Conservation (phyloP, 2,113 vertebrate genomes). For the Calidris pygmaea region DNA sequence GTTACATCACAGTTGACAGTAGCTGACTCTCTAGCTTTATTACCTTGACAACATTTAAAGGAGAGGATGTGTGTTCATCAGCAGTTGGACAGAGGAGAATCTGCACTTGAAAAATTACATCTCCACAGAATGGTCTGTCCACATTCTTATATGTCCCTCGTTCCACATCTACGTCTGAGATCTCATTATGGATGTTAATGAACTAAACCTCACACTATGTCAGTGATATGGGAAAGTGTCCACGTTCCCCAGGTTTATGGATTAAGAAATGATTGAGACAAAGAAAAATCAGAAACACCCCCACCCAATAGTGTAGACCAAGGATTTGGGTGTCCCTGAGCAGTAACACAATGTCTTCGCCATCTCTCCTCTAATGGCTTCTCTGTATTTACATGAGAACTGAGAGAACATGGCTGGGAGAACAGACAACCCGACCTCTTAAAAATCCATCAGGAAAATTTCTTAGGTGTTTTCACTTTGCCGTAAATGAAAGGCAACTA, state of each 20-base stretch:
- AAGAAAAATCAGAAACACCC: neutral
- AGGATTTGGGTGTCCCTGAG: neutral
- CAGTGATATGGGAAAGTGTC: neutral
- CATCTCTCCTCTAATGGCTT: neutral
- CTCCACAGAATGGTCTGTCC: neutral
- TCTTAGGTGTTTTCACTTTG: neutral
- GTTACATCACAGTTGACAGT: neutral
- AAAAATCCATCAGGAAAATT: neutral
- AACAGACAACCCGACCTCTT: neutral
- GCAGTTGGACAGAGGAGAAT: neutral
- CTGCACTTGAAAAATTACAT: neutral
- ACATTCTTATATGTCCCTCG: accelerated
- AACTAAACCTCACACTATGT: neutral
- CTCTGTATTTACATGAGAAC: neutral
- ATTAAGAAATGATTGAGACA: neutral
- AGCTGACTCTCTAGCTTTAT: neutral
- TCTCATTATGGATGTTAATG: neutral
- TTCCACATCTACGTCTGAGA: neutral
- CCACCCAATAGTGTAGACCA: accelerated
- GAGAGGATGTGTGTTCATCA: neutral
- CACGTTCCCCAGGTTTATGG: accelerated
- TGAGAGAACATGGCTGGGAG: neutral
- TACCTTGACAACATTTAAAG: neutral
- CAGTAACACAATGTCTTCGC: neutral
- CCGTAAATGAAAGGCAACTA: neutral